Conservation (phyloP, 2,888 invertebrate genomes). For the Pantelozetes paolii region DNA sequence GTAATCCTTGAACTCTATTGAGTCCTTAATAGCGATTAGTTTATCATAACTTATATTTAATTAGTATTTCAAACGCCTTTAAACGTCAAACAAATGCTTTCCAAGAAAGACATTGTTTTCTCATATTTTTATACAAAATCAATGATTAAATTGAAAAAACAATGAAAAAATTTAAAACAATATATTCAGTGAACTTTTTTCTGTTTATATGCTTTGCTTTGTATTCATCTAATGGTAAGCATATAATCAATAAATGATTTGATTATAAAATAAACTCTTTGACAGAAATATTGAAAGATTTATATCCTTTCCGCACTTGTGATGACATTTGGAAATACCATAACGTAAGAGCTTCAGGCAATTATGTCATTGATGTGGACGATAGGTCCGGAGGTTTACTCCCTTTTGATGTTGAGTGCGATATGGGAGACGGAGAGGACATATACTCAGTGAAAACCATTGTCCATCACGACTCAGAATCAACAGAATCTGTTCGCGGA, state of each 20-base stretch:
- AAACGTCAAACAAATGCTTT: background rate
- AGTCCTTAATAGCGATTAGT: constrained; percentile 16
- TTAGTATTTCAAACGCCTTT: constrained; percentile 5
- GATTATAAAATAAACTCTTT: background rate
- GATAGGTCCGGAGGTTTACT: constrained; percentile 44
- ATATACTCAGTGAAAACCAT: constrained; percentile 47
- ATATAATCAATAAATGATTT: background rate
- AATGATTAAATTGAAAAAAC: background rate
- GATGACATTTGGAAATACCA: constrained; percentile 46
- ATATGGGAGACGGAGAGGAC: constrained; percentile 46
- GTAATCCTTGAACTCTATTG: constrained; percentile 29
- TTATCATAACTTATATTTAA: constrained; percentile 32
- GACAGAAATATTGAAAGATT: background rate
- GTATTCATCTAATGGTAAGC: background rate
- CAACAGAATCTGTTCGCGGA: constrained; percentile 45
- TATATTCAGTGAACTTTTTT: background rate
- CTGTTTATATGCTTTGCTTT: background rate
- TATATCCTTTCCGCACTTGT: constrained; percentile 40
- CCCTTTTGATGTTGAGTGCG: constrained; percentile 47
- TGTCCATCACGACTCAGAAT: constrained; percentile 48
- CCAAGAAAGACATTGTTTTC: background rate
- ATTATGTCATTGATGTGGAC: constrained; percentile 48
- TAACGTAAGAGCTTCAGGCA: constrained; percentile 44
- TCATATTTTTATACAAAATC: background rate
- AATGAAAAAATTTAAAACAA: background rate